Evolutionary conservation across 2,797 vertebrate species (phyloP).

Genomic region (Sebastes diploproa): DNA sequence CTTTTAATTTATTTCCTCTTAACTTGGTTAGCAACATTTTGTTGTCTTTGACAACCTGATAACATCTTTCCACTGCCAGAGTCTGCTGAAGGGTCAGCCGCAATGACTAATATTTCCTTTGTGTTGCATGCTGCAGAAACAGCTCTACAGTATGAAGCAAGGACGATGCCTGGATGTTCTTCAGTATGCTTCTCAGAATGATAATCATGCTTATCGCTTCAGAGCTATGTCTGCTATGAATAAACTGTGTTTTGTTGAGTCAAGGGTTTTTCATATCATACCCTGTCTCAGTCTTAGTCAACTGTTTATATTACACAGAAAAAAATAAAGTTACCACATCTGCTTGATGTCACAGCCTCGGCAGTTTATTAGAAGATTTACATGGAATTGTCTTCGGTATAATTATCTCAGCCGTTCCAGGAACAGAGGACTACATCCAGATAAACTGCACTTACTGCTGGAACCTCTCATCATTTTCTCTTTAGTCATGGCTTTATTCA

Average conservation of each 20-base stretch:
- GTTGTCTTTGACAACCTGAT: slow-evolving; percentile 20
- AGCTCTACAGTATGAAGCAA: not conserved
- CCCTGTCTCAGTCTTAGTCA: not conserved
- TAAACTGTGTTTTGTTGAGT: not conserved
- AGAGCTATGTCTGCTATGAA: not conserved
- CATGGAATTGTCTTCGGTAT: slow-evolving; percentile 23
- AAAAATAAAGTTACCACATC: slow-evolving; percentile 5
- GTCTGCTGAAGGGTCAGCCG: not conserved
- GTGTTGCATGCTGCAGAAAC: not conserved
- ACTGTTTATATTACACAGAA: not conserved
- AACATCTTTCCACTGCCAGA: slow-evolving; percentile 9
- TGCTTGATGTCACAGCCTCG: slow-evolving; percentile 33
- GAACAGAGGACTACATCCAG: slow-evolving; percentile 20
- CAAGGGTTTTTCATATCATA: not conserved
- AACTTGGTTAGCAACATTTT: slow-evolving; percentile 33
- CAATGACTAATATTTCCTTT: slow-evolving; percentile 51
- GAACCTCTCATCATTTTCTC: slow-evolving; percentile 18
- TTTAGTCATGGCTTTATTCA: slow-evolving; percentile 20
- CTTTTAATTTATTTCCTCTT: slow-evolving; percentile 1
- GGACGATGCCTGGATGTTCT: not conserved
- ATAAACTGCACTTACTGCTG: slow-evolving; percentile 49
- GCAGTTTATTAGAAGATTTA: slow-evolving; percentile 68
- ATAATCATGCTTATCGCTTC: not conserved
- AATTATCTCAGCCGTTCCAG: slow-evolving; percentile 1
- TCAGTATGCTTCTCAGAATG: not conserved